phyloP scores from a whole-genome alignment of 1,140 invertebrate genomes.

The Colletes gigas region DNA sequence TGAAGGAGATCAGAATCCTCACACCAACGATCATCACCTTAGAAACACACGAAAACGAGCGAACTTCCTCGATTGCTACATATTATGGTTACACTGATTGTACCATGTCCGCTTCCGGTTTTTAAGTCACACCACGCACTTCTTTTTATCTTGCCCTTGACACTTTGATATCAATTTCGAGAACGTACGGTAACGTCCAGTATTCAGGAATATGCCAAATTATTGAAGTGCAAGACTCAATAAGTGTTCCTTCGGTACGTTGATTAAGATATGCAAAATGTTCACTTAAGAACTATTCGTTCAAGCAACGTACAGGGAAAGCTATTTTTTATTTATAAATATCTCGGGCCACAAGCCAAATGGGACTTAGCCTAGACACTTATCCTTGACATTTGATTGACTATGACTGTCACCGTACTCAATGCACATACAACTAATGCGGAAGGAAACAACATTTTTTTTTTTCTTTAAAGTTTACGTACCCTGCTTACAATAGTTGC shows the following conservation, averaged over 20 bases:
- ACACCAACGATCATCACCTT: background rate
- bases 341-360: slow-evolving; percentile 67
- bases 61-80: background rate
- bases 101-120: slow-evolving; percentile 31
- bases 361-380: slow-evolving; percentile 64
- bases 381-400: slow-evolving; percentile 74
- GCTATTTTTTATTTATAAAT: slow-evolving; percentile 72
- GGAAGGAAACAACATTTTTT: slow-evolving; percentile 1
- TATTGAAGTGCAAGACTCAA: background rate
- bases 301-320: slow-evolving; percentile 1
- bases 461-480: slow-evolving; percentile 15
- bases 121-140: slow-evolving; percentile 16
- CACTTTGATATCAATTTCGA: background rate
- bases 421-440: background rate
- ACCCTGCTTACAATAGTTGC: background rate
- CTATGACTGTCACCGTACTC: slow-evolving; percentile 20
- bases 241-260: too few relatives aligned
- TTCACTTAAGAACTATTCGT: slow-evolving; percentile 9
- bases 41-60: background rate
- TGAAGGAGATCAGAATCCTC: background rate
- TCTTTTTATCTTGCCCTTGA: slow-evolving; percentile 28
- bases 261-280: slow-evolving; percentile 1
- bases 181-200: background rate
- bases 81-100: slow-evolving; percentile 15
- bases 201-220: background rate